phyloP scores from a whole-genome alignment of 2,113 vertebrate species.

The Paratilapia polleni region DNA sequence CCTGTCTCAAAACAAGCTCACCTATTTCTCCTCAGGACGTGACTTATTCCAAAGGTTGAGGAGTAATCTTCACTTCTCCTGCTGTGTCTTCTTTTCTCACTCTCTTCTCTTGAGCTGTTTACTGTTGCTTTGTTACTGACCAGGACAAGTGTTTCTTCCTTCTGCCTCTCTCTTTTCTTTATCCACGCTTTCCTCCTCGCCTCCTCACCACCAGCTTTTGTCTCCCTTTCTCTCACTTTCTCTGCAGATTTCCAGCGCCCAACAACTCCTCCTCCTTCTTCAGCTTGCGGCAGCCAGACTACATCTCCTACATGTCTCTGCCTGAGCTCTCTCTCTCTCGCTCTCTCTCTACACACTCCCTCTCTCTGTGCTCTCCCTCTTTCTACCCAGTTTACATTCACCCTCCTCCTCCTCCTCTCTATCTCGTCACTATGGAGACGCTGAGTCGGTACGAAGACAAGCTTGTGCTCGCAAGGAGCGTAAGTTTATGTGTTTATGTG shows the following conservation, averaged over 20 bases:
- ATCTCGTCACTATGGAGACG: slow-evolving; percentile 82
- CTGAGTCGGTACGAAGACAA: slow-evolving; percentile 71
- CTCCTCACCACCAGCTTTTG: slow-evolving; percentile 70
- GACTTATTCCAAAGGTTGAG: slow-evolving; percentile 49
- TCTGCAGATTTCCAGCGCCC: slow-evolving; percentile 72
- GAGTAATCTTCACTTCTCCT: slow-evolving; percentile 45
- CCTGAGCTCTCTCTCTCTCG: slow-evolving; percentile 64
- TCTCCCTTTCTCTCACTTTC: slow-evolving; percentile 64
- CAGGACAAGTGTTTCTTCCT: slow-evolving; percentile 20
- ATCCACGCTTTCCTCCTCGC: slow-evolving; percentile 53
- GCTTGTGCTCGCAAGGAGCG: slow-evolving; percentile 52
- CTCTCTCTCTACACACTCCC: slow-evolving; percentile 28
- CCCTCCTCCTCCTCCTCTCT: slow-evolving; percentile 52
- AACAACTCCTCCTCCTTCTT: slow-evolving; percentile 74
- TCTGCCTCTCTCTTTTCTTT: slow-evolving; percentile 16
- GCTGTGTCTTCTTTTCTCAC: slow-evolving; percentile 18
- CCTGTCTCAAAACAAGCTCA: slow-evolving; percentile 16
- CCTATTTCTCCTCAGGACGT: slow-evolving; percentile 34
- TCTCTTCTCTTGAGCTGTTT: not conserved
- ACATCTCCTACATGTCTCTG: slow-evolving; percentile 78
- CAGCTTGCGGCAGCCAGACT: slow-evolving; percentile 77
- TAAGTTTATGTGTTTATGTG: slow-evolving; percentile 37
- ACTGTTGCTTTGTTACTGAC: slow-evolving; percentile 17
- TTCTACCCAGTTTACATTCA: slow-evolving; percentile 53
- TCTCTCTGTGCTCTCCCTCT: slow-evolving; percentile 30